phyloP scores from a whole-genome alignment of 2,888 invertebrate genomes.

The Tenthredo scrophulariae region DNA sequence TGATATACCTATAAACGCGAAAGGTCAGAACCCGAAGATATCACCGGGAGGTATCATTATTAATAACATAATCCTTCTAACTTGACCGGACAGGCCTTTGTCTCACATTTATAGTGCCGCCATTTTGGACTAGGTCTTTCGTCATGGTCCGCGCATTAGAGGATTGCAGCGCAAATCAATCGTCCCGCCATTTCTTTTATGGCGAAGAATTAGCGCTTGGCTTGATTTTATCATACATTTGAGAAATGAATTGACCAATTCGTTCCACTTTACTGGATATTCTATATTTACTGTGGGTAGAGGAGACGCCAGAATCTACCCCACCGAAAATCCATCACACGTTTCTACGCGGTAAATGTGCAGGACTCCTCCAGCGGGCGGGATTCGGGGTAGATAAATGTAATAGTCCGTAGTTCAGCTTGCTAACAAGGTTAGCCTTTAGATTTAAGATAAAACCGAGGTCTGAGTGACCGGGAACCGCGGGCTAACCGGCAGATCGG shows the following conservation, averaged over 20 bases:
- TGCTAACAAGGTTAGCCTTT: slow-evolving; percentile 72
- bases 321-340: slow-evolving; percentile 68
- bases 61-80: not conserved
- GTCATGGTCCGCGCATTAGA: not conserved
- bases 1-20: not conserved
- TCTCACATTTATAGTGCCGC: not conserved
- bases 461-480: slow-evolving; percentile 54
- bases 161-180: not conserved
- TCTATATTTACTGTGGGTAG: not conserved
- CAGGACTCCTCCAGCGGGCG: slow-evolving; percentile 60
- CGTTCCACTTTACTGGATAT: slow-evolving; percentile 56
- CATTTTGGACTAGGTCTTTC: not conserved
- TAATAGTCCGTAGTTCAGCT: slow-evolving; percentile 72
- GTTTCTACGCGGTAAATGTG: slow-evolving; percentile 53
- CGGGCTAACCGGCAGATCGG: slow-evolving; percentile 42
- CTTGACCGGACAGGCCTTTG: not conserved
- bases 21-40: not conserved
- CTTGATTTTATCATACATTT: not conserved
- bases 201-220: not conserved
- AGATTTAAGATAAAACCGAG: slow-evolving; percentile 69
- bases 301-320: slow-evolving; percentile 62
- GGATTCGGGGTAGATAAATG: slow-evolving; percentile 70
- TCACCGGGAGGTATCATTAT: not conserved
- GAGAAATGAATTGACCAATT: slow-evolving; percentile 28
- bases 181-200: not conserved